Evolutionary conservation across 1,140 invertebrate genomes (phyloP).

Genomic region (Halictus rubicundus): DNA sequence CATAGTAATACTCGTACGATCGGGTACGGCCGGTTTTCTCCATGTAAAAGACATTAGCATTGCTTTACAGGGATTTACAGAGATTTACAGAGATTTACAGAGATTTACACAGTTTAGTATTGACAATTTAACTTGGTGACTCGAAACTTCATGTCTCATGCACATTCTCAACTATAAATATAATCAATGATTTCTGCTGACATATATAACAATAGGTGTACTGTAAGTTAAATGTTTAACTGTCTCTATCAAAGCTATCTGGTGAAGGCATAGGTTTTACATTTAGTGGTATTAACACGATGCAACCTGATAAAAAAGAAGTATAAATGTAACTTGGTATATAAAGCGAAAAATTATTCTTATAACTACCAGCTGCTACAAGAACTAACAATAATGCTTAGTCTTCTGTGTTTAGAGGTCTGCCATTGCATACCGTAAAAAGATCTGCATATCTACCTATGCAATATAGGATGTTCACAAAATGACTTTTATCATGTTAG

Average conservation of each 20-base stretch:
- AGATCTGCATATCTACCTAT: conserved; percentile 56
- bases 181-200: conserved; percentile 47
- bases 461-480: conserved; percentile 34
- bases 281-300: conserved; percentile 36
- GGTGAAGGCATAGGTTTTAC: conserved; percentile 43
- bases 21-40: background rate
- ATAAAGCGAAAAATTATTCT: conserved; percentile 64
- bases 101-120: conserved; percentile 9
- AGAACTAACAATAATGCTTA: conserved; percentile 40
- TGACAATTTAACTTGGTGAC: conserved; percentile 1
- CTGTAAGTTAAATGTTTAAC: conserved; percentile 54
- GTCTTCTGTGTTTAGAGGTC: conserved; percentile 49
- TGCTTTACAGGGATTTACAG: conserved; percentile 6
- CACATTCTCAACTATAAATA: conserved; percentile 33
- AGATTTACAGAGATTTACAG: conserved; percentile 8
- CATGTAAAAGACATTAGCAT: background rate
- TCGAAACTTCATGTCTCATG: conserved; percentile 22
- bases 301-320: conserved; percentile 37
- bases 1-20: background rate
- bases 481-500: conserved; percentile 41
- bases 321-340: conserved; percentile 43
- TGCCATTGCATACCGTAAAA: conserved; percentile 58
- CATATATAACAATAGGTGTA: conserved; percentile 43
- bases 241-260: conserved; percentile 48
- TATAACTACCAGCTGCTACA: conserved; percentile 52